Evolutionary conservation across 2,797 vertebrate genomes (phyloP), one percentile per base, ranked within the genome.

Genomic region (Xerus rutilus): DNA sequence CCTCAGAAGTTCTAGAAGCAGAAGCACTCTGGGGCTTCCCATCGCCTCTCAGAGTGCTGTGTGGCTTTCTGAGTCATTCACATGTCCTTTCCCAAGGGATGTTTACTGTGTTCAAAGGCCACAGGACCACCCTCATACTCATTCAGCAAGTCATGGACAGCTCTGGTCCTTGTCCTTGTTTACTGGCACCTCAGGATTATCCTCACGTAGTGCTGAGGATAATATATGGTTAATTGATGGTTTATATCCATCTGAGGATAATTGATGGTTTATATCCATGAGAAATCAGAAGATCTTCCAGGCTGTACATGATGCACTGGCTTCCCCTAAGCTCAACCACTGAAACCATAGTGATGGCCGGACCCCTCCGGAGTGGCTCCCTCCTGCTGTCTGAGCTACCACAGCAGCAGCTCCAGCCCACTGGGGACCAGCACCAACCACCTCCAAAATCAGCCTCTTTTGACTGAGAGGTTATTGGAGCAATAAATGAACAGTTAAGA

Each of bases 261-360:
- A n/a, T 39, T 39, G 2, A 39, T 39, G 39, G 39, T 39, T 39
- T 39, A 39, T 39, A 39, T 39, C 99, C 99, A 91, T 99, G 99
- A 97, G 99, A 99, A 98, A 99, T 99, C 97, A 99, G 99, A 89
- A 99, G 99, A 97, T 99, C 99, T 97, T 99, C 99, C 14, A 99
- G 99, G 64, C 99, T 99, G 99, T 99, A 99, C 99, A 99, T 99
- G 98, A 97, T 99, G 99, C 39, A 52, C 92, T 49, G 89, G 96
- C 97, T 98, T 98, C 98, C 97, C 99, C 98, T 98, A 98, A 98
- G 98, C 97, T 98, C 97, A 97, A 97, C 98, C 97, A 97, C 98
- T 96, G 95, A 98, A 98, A 98, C 98, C 97, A 97, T 98, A 95
- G 97, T 98, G 98, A 98, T 98, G 98, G 98, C 97, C 98, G 98